Conservation (phyloP, 2,888 invertebrate genomes). For the Mesochorus sp. region DNA sequence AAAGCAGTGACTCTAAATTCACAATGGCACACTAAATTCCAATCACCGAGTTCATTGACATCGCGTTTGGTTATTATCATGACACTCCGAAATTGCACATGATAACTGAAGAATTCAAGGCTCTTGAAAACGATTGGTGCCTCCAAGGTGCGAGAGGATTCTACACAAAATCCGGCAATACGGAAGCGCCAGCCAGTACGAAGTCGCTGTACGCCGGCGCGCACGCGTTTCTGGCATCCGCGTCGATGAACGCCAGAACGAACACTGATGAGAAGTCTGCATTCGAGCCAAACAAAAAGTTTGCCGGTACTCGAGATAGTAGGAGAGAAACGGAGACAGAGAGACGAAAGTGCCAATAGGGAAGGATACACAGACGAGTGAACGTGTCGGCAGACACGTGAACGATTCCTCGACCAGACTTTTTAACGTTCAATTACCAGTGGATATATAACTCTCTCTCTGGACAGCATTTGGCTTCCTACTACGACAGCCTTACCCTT, state of each 20-base stretch:
- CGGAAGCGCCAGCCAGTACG: constrained; percentile 21
- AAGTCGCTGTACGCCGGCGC: constrained; percentile 54
- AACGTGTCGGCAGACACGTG: constrained; percentile 44
- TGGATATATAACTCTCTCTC: too few species aligned
- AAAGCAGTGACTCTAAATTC: too few species aligned
- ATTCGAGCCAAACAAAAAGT: constrained; percentile 22
- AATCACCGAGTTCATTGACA: too few species aligned
- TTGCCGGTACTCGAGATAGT: constrained; percentile 15
- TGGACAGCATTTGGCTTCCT: background rate
- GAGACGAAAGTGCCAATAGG: constrained; percentile 31
- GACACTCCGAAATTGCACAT: too few species aligned
- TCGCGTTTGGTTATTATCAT: too few species aligned
- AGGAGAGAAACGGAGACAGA: constrained; percentile 4
- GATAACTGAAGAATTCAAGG: too few species aligned
- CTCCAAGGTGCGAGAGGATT: too few species aligned
- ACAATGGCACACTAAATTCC: too few species aligned
- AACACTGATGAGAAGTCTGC: constrained; percentile 57
- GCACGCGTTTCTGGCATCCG: constrained; percentile 34
- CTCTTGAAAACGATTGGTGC: too few species aligned
- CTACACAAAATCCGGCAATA: too few species aligned
- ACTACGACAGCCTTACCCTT: too few species aligned
- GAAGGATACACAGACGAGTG: constrained; percentile 2
- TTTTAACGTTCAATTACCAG: background rate
- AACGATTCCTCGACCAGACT: constrained; percentile 31
- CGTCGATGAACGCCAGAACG: constrained; percentile 62